Base-by-base conservation (phyloP, 2,797 vertebrate species). In the Sphaeramia orbicularis region DNA sequence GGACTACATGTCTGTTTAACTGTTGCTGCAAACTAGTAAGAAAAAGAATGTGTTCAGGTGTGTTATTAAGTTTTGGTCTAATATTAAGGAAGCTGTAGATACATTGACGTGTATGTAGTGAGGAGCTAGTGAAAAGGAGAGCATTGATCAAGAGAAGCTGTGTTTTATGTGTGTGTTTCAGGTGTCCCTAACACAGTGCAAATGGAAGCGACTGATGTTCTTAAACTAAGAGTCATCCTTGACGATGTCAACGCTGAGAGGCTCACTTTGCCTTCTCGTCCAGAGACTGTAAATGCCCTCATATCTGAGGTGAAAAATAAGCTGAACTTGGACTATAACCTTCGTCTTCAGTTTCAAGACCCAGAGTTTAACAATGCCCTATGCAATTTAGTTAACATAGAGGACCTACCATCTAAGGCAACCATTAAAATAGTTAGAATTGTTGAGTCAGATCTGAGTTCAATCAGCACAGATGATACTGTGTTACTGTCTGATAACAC, bases 151-250 rank as follows among this genome's bases (percentile, higher is more conserved):
- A 19, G 10, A 19, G n/a, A n/a, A n/a, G n/a, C n/a, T n/a, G n/a
- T n/a, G n/a, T n/a, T n/a, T n/a, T n/a, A n/a, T n/a, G n/a, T 32
- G 40, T 58, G 13, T 62, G 11, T 63, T 44, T 4, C 59, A 71
- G 68, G 53, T 8, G 6, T 45, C 15, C 13, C 21, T 7, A 8
- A 16, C 40, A 50, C 27, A 57, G 19, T n/a, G n/a, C n/a, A n/a
- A n/a, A 57, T 71, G 45, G 45, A 19, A 35, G 12, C 6, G 0
- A 8, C 10, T 13, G 37, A 50, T 32, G 38, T 36, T 5, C 59
- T 58, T 0, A 66, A 61, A 14, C 18, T 64, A 35, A 35, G 55
- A 3, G 49, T 65, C 14, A 14, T 66, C n/a, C n/a, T n/a, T n/a
- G n/a, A n/a, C n/a, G n/a, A n/a, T 1, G 40, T 41, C 54, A 72